Percentiles rank a stretch among this genome's conserved stretches.
phyloP scores from a whole-genome alignment of 2,888 invertebrate species.

The Drosophila anomalipes region DNA sequence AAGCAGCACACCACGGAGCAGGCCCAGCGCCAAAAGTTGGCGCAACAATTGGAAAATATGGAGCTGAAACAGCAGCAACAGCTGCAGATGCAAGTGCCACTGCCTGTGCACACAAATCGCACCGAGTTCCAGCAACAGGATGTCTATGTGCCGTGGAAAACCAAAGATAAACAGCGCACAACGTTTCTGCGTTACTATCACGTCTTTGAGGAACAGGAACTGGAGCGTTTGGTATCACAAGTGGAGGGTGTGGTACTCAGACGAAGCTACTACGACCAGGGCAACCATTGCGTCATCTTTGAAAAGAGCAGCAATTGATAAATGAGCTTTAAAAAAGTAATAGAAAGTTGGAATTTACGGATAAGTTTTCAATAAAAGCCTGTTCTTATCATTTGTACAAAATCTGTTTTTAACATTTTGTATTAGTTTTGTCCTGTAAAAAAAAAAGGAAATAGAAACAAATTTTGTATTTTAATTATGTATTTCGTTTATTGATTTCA shows the following conservation, averaged over 20 bases:
- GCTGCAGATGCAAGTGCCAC: slow-evolving; percentile 55
- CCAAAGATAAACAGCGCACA: slow-evolving; percentile 86
- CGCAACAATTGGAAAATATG: slow-evolving; percentile 48
- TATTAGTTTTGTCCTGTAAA: background rate
- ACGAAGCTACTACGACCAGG: slow-evolving; percentile 95
- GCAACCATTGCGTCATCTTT: slow-evolving; percentile 97
- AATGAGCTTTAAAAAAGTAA: background rate
- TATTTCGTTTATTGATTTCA: slow-evolving; percentile 79
- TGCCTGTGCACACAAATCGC: slow-evolving; percentile 94
- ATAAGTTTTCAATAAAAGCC: background rate
- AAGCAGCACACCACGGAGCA: slow-evolving; percentile 84
- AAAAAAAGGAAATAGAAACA: background rate
- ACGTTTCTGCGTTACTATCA: slow-evolving; percentile 95
- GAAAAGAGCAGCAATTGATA: slow-evolving; percentile 72
- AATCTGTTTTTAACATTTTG: background rate
- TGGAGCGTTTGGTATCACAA: slow-evolving; percentile 88
- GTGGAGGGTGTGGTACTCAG: slow-evolving; percentile 87
- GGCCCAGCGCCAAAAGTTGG: slow-evolving; percentile 78
- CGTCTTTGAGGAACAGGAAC: slow-evolving; percentile 94
- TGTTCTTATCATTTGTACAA: background rate
- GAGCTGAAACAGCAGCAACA: slow-evolving; percentile 42
- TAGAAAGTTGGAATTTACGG: background rate
- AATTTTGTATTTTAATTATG: slow-evolving; percentile 20
- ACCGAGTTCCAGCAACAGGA: slow-evolving; percentile 96
- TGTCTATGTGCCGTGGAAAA: slow-evolving; percentile 97